Conservation (phyloP, 2,113 vertebrate genomes). For the Isichthys henryi region DNA sequence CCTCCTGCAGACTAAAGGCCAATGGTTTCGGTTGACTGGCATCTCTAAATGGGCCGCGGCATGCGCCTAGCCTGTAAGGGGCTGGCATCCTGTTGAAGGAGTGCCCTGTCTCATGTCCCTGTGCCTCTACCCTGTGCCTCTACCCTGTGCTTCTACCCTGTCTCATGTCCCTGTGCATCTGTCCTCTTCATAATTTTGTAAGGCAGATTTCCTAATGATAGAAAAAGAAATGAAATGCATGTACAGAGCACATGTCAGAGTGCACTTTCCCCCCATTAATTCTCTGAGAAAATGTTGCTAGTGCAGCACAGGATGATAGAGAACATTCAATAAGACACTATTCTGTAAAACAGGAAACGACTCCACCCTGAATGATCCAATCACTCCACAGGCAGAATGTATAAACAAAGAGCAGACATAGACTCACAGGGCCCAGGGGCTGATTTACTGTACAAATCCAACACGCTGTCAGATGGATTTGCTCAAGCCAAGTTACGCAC, state of each 20-base stretch:
- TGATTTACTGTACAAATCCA: neutral
- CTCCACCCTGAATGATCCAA: slow-evolving; percentile 31
- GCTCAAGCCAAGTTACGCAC: neutral
- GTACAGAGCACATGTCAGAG: neutral
- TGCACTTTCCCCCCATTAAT: neutral
- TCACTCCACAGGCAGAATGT: neutral
- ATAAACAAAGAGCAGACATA: neutral
- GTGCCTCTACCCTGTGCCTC: neutral
- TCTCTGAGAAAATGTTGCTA: neutral
- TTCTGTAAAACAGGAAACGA: slow-evolving; percentile 39
- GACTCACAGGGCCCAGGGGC: neutral
- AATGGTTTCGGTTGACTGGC: neutral
- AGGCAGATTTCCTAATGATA: neutral
- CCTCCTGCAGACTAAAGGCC: neutral
- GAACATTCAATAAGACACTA: slow-evolving; percentile 2
- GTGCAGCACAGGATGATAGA: neutral
- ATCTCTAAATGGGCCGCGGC: neutral
- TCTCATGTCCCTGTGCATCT: neutral
- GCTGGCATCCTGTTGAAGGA: neutral
- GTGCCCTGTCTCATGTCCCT: neutral
- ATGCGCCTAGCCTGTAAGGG: neutral
- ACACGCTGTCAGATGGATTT: neutral
- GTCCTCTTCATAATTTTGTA: neutral
- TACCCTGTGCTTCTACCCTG: too few species aligned
- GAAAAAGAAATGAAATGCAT: neutral